phyloP scores from a whole-genome alignment of 2,888 invertebrate species.

The Coecobrya sp. region DNA sequence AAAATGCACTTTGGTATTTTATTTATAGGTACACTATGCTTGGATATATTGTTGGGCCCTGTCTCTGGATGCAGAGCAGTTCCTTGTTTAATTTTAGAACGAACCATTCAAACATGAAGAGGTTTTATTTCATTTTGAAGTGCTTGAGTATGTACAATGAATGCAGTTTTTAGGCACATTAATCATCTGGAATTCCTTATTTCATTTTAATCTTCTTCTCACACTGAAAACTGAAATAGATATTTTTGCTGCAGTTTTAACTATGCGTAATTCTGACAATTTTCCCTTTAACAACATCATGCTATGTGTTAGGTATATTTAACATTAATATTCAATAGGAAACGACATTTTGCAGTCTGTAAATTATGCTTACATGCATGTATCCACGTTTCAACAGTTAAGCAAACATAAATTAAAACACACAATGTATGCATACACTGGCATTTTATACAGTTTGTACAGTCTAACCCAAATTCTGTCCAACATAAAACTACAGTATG shows the following conservation, averaged over 20 bases:
- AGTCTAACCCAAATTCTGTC: too few relatives aligned
- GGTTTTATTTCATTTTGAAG: background rate
- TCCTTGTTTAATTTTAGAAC: background rate
- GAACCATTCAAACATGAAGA: background rate
- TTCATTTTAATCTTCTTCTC: background rate
- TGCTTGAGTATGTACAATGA: background rate
- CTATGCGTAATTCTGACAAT: constrained; percentile 35
- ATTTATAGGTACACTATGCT: background rate
- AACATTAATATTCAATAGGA: too few relatives aligned
- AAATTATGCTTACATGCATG: too few relatives aligned
- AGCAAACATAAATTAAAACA: too few relatives aligned
- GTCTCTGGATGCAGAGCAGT: background rate
- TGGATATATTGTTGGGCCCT: background rate
- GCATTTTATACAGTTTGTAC: too few relatives aligned
- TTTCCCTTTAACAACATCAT: too few relatives aligned
- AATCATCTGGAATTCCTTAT: constrained; percentile 18
- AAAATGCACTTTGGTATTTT: background rate
- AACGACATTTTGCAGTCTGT: too few relatives aligned
- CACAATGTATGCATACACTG: too few relatives aligned
- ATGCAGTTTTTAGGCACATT: constrained; percentile 32
- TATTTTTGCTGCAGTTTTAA: background rate
- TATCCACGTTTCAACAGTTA: too few relatives aligned
- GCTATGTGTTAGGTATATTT: too few relatives aligned
- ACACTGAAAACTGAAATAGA: background rate
- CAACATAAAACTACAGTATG: too few relatives aligned